Base-by-base conservation (phyloP, 2,113 vertebrate species). In the Strix uralensis region DNA sequence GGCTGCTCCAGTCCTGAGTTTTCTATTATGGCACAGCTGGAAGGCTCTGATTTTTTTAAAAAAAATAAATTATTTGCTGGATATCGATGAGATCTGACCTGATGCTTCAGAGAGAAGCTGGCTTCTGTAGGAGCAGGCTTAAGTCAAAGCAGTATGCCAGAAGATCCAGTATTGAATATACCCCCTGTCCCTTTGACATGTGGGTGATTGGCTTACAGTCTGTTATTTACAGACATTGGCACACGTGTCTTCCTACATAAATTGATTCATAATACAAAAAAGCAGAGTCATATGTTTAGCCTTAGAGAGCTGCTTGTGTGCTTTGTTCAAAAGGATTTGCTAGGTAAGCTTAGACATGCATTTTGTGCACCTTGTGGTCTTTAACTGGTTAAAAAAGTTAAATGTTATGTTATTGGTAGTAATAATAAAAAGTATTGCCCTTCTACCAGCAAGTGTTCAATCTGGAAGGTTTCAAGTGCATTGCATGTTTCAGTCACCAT, bases 401-500 rank as follows among this genome's bases (percentile, higher is more conserved):
- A 44, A 19, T 9, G 34, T 20, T 18, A 21, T 4, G 3, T 17
- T 34, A 9, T 6, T 29, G 14, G n/a, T 26, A 46, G 22, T 8
- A 55, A 27, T 2, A 44, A 5, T 11, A 47, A 10, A 13, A 62
- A 25, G 2, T 19, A 9, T 44, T 88, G 16, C 4, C 0, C 0
- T 88, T 47, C 32, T 1, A 1, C 22, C 0, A 3, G 15, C 25
- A 13, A 1, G 0, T 4, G 2, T 40, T 46, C 44, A 4, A 1
- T 19, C 19, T 40, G 73, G 46, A 46, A 66, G 34, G 65, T 13
- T 75, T 51, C 34, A 17, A 78, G 63, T 1, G 32, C 2, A 4
- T 13, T 13, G 2, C 3, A 0, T 52, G 22, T 63, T 83, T 49
- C 55, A 1, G 23, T 14, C 55, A 15, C 32, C 23, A 23, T 18